phyloP scores from a whole-genome alignment of 2,113 vertebrate species.

The Tachysurus fulvidraco region DNA sequence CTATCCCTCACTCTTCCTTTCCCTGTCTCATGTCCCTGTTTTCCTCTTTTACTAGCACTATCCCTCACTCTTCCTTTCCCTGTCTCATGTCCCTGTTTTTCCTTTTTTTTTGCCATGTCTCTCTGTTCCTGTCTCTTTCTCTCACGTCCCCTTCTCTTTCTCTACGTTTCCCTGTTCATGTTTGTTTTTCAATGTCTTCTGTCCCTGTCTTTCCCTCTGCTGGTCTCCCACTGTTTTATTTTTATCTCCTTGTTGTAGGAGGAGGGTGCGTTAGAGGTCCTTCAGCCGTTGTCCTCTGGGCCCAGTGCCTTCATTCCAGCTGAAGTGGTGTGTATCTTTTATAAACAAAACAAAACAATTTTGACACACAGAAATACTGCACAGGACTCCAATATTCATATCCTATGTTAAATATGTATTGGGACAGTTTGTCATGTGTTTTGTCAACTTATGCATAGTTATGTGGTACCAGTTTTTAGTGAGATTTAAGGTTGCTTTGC shows the following conservation, averaged over 20 bases:
- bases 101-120: neutral
- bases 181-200: neutral
- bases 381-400: neutral
- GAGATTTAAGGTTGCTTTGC: neutral
- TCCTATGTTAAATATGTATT: neutral
- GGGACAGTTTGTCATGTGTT: neutral
- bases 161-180: neutral
- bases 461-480: neutral
- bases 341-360: neutral
- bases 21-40: too few relatives aligned
- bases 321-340: constrained; percentile 65
- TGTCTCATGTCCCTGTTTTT: neutral
- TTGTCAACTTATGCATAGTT: neutral
- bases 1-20: too few relatives aligned
- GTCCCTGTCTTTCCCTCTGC: neutral
- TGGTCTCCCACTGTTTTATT: constrained; percentile 57
- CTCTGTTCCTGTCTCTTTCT: neutral
- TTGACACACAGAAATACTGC: neutral
- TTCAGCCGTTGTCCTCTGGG: constrained; percentile 63
- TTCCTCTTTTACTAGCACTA: too few relatives aligned
- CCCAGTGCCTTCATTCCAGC: constrained; percentile 72
- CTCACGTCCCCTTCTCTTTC: constrained; percentile 28
- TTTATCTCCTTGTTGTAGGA: constrained; percentile 56
- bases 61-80: neutral
- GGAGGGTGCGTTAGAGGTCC: constrained; percentile 65